These are phyloP conservation scores for Drosophila tani DNA, from an alignment of 1,140 invertebrate genomes.

Conservation along the genomic window DNA sequence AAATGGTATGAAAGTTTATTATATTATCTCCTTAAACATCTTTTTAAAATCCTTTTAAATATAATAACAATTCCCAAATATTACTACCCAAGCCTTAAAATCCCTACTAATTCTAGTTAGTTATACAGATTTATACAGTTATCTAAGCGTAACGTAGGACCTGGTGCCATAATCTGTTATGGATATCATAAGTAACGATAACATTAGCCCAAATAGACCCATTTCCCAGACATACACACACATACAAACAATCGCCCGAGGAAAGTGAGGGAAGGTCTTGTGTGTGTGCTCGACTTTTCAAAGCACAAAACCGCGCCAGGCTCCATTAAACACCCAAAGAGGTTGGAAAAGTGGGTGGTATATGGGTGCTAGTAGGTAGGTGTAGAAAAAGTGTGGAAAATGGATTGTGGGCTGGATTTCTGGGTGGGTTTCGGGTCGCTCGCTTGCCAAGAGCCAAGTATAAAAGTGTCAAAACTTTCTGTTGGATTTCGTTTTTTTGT, in stretches of 20 bases:
- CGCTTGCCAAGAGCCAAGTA: slow-evolving; percentile 70
- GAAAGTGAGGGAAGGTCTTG: slow-evolving; percentile 14
- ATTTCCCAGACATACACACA: slow-evolving; percentile 52
- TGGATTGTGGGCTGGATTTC: slow-evolving; percentile 19
- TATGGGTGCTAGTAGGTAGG: neutral
- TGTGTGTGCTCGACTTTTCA: slow-evolving; percentile 62
- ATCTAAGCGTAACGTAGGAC: slow-evolving; percentile 23
- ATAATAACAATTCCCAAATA: no score
- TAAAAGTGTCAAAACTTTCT: slow-evolving; percentile 82
- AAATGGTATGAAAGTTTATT: neutral
- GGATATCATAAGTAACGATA: slow-evolving; percentile 77
- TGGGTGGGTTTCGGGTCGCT: slow-evolving; percentile 61
- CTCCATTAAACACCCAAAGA: slow-evolving; percentile 75
- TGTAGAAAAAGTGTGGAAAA: slow-evolving; percentile 17
- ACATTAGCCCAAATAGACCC: slow-evolving; percentile 78
- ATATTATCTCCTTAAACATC: neutral
- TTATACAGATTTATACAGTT: slow-evolving; percentile 19
- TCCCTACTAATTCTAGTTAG: slow-evolving; percentile 5
- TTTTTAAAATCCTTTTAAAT: neutral
- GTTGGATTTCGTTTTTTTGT: slow-evolving; percentile 64
- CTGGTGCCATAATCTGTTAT: slow-evolving; percentile 64
- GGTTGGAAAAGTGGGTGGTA: slow-evolving; percentile 18
- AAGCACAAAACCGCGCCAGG: slow-evolving; percentile 61
- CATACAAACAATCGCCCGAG: slow-evolving; percentile 12
- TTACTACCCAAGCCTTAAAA: neutral